Evolutionary conservation across 2,797 vertebrate species (phyloP), one percentile per base, ranked within the genome.

Genomic region (Catharus ustulatus): DNA sequence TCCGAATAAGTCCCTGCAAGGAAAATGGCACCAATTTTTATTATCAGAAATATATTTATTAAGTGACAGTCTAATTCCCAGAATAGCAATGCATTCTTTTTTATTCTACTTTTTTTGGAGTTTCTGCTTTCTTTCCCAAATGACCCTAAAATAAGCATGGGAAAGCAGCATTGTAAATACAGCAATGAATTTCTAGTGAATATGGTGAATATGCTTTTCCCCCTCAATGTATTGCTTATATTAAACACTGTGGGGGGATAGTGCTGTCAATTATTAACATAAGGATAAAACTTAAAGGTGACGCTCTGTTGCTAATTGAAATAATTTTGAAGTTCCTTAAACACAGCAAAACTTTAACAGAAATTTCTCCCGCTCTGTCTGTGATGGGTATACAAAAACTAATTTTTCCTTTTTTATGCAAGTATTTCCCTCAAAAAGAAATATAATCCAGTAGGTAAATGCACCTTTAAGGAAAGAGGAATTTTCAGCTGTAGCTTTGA

Each of bases 1-100:
- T 97, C 96, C 14, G 48, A 81, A 94, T 96, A 97, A 95, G 94
- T 94, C 94, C 88, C 95, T 96, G 95, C 94, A 89, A 97, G 96
- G 92, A 98, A 95, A 97, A 97, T 32, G 38, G 93, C 84, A 95
- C 96, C 96, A 77, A 97, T 98, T 97, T 97, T 97, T 97, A 98
- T 97, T 97, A 97, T 98, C 95, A 97, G 93, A 98, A 98, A 98
- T 97, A 95, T 97, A 98, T 98, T 98, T 97, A 96, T 96, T 97
- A 97, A 95, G 97, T 97, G 97, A 96, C 95, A 97, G 64, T 96
- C 95, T 97, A 98, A 98, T 94, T 96, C 96, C 97, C 97, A 69
- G 97, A 97, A 97, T 98, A 98, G 97, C 95, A 96, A 96, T 97
- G 77, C 48, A 54, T 90, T 81, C 93, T 49, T 96, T 96, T 97